Percentiles rank a stretch among this genome's conserved stretches.
phyloP scores from a whole-genome alignment of 2,113 vertebrate species.

The Psilopsiagon aurifrons region DNA sequence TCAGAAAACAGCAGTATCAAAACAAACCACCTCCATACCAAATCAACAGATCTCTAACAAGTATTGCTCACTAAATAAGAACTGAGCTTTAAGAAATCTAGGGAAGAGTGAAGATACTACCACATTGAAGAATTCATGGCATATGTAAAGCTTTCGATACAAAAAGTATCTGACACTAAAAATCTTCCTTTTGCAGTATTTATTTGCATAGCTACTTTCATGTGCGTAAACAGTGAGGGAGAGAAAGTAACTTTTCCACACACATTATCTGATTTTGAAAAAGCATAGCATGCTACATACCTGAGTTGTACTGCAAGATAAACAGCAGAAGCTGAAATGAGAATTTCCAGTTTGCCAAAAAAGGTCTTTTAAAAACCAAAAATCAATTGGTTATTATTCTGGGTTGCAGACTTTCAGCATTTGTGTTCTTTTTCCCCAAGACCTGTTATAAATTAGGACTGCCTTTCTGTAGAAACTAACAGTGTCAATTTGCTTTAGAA shows the following conservation, averaged over 20 bases:
- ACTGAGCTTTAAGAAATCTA: not conserved
- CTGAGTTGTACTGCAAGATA: not conserved
- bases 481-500: not conserved
- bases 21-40: not conserved
- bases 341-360: not conserved
- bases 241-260: not conserved
- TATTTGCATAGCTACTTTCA: not conserved
- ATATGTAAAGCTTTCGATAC: not conserved
- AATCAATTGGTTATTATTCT: not conserved
- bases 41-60: not conserved
- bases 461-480: not conserved
- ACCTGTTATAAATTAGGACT: not conserved
- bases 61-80: not conserved
- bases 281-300: accelerated
- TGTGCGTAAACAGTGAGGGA: not conserved
- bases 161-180: not conserved
- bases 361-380: not conserved
- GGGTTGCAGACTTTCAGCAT: not conserved
- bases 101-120: not conserved
- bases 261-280: not conserved
- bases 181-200: not conserved
- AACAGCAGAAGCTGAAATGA: not conserved
- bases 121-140: not conserved
- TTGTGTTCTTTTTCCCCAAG: not conserved
- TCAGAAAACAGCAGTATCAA: not conserved